Conservation (phyloP, 2,113 vertebrate genomes). For the Isurus oxyrinchus region DNA sequence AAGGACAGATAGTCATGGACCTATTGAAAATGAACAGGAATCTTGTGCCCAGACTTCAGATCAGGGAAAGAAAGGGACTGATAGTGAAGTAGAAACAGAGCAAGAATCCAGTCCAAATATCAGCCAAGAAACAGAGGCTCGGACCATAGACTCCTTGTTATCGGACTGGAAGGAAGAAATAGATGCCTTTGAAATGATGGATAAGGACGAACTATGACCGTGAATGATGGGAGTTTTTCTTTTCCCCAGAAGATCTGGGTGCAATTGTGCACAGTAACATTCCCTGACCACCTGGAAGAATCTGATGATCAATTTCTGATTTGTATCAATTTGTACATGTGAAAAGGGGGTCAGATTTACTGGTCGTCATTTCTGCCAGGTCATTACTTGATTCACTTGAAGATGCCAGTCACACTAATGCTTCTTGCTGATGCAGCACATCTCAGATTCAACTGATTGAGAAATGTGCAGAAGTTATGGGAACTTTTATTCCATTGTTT, state of each 20-base stretch:
- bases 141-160: slow-evolving; percentile 81
- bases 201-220: slow-evolving; percentile 93
- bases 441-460: not conserved
- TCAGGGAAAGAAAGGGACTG: slow-evolving; percentile 45
- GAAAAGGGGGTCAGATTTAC: not conserved
- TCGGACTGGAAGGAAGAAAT: slow-evolving; percentile 97
- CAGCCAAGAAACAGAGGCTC: slow-evolving; percentile 60
- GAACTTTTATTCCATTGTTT: not conserved
- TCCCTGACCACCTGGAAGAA: slow-evolving; percentile 24
- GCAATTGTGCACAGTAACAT: not conserved
- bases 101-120: slow-evolving; percentile 52
- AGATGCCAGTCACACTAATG: slow-evolving; percentile 2
- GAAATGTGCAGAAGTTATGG: not conserved
- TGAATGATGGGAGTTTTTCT: not conserved
- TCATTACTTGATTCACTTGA: slow-evolving; percentile 10
- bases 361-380: not conserved
- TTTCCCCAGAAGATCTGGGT: not conserved
- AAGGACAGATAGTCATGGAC: slow-evolving; percentile 51
- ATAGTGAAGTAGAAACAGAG: slow-evolving; percentile 45
- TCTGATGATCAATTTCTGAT: slow-evolving; percentile 1
- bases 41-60: slow-evolving; percentile 43
- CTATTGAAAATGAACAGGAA: slow-evolving; percentile 41
- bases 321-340: not conserved
- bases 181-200: slow-evolving; percentile 98
- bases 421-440: not conserved